phyloP scores from a whole-genome alignment of 2,113 vertebrate genomes.

The Cairina moschata region DNA sequence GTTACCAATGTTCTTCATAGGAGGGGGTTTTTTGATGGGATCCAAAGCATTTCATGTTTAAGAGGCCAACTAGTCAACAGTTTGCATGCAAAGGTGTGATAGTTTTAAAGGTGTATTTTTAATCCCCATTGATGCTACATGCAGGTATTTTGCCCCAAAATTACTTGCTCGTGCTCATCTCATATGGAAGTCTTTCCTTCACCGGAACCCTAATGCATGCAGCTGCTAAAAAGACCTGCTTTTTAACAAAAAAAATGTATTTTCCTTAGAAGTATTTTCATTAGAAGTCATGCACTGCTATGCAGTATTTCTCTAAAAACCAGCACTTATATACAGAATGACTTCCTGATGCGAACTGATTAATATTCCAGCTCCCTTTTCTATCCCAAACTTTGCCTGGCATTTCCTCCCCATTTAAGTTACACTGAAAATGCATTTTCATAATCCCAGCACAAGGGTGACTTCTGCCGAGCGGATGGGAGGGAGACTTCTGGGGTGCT shows the following conservation, averaged over 20 bases:
- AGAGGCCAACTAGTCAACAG: background rate
- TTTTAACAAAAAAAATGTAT: too few relatives aligned
- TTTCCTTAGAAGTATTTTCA: background rate
- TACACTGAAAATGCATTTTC: background rate
- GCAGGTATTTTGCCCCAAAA: background rate
- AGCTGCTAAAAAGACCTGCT: background rate
- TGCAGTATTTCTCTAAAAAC: background rate
- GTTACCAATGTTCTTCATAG: background rate
- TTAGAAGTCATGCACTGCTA: background rate
- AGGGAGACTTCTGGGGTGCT: background rate
- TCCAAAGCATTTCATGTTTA: background rate
- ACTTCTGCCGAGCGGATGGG: background rate
- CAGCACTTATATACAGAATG: background rate
- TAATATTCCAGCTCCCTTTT: background rate
- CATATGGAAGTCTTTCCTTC: background rate
- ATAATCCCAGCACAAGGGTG: background rate
- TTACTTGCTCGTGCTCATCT: background rate
- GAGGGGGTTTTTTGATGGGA: background rate
- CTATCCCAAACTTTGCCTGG: background rate
- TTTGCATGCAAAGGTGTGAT: background rate
- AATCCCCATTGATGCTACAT: too few relatives aligned
- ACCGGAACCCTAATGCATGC: background rate
- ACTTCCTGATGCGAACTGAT: slow-evolving; percentile 13
- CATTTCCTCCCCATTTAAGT: background rate
- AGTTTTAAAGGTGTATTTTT: background rate